Evolutionary conservation across 1,140 invertebrate species (phyloP).

Genomic region (Eupeodes corollae): DNA sequence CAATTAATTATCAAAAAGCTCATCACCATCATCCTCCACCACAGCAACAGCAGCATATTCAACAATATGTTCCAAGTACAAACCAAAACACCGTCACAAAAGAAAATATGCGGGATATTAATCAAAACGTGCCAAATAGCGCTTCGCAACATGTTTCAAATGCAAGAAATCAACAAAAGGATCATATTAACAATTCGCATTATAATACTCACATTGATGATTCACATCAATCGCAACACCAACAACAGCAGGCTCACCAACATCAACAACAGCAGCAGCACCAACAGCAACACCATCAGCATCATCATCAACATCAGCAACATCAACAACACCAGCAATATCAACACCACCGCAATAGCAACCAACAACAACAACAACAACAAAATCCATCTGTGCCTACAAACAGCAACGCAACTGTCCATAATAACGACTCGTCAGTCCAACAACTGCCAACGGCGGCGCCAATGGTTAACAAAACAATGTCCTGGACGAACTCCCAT

Average conservation of each 20-base stretch:
- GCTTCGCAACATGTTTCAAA: slow-evolving; percentile 1
- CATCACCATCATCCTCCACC: slow-evolving; percentile 1
- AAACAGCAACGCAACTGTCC: slow-evolving; percentile 15
- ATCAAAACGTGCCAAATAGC: slow-evolving; percentile 1
- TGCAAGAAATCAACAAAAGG: not conserved
- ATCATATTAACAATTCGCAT: not conserved
- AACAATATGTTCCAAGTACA: slow-evolving; percentile 15
- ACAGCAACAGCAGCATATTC: slow-evolving; percentile 5
- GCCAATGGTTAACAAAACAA: slow-evolving; percentile 27
- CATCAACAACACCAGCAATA: slow-evolving; percentile 1
- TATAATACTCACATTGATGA: slow-evolving; percentile 1
- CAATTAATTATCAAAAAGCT: slow-evolving; percentile 3
- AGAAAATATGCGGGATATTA: not conserved
- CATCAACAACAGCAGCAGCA: not conserved
- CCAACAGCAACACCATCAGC: not conserved
- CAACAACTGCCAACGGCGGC: not conserved
- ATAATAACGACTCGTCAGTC: slow-evolving; percentile 12
- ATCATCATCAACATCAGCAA: not conserved
- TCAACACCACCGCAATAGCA: not conserved
- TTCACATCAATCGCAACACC: not conserved
- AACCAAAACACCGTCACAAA: slow-evolving; percentile 9
- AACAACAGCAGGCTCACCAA: not conserved
- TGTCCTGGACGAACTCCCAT: slow-evolving; percentile 35
- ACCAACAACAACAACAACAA: slow-evolving; percentile 3
- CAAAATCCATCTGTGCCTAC: slow-evolving; percentile 2